These are phyloP conservation scores for Campaea margaritaria DNA, from an alignment of 2,888 invertebrate species.

Conservation along the genomic window DNA sequence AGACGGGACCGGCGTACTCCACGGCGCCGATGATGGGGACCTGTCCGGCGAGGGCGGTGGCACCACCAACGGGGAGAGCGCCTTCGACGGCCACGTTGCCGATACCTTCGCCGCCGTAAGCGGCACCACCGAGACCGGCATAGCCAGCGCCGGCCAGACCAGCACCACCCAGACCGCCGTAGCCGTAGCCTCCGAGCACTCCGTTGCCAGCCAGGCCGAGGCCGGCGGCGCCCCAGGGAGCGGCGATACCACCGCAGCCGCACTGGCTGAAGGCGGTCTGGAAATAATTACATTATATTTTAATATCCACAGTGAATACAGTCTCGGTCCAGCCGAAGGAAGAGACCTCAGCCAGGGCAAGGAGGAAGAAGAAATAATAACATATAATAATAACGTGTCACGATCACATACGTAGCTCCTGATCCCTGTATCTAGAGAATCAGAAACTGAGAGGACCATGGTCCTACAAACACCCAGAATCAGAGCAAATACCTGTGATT, in stretches of 20 bases:
- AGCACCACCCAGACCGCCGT: constrained; percentile 3
- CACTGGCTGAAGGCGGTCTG: not conserved
- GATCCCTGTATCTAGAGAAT: too few species aligned
- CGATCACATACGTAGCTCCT: too few species aligned
- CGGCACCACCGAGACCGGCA: not conserved
- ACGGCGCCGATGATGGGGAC: constrained; percentile 41
- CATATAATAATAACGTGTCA: too few species aligned
- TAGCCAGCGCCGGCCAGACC: not conserved
- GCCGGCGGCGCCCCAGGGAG: not conserved
- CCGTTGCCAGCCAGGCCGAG: not conserved
- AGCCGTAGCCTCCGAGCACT: not conserved
- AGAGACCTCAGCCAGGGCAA: too few species aligned
- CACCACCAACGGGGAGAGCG: constrained; percentile 41
- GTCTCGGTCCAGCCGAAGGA: too few species aligned
- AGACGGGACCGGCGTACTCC: constrained; percentile 37
- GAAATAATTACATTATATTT: not conserved
- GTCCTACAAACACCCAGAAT: too few species aligned
- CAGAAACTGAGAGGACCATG: too few species aligned
- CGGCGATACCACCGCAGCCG: not conserved
- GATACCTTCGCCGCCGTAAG: constrained; percentile 23
- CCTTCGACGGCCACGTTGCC: constrained; percentile 44
- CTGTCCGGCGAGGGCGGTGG: constrained; percentile 39
- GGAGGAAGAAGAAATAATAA: too few species aligned
- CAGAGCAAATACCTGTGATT: too few species aligned
- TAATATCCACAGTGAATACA: not conserved